Evolutionary conservation across 2,888 invertebrate species (phyloP).

Genomic region (Oegoconia quadripuncta): DNA sequence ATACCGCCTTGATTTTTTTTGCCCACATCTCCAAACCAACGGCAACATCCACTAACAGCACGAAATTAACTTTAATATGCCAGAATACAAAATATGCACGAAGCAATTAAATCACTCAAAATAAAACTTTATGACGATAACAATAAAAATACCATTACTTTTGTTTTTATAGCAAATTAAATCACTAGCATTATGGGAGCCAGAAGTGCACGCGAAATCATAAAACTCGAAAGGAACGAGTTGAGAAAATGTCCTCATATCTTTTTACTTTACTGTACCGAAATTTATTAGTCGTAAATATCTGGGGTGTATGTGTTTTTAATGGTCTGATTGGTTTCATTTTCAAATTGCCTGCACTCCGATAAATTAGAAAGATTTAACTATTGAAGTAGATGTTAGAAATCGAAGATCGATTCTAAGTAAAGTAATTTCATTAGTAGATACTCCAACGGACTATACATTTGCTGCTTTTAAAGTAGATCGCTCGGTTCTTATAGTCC

Average conservation of each 20-base stretch:
- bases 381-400: background rate
- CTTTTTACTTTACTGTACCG: slow-evolving; percentile 49
- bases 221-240: slow-evolving; percentile 50
- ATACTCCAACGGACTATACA: background rate
- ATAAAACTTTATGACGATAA: slow-evolving; percentile 18
- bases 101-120: slow-evolving; percentile 20
- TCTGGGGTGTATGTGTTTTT: slow-evolving; percentile 51
- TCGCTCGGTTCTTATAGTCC: background rate
- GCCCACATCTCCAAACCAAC: slow-evolving; percentile 33
- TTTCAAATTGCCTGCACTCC: slow-evolving; percentile 42
- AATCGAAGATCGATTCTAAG: background rate
- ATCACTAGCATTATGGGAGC: slow-evolving; percentile 44
- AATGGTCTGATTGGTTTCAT: slow-evolving; percentile 53
- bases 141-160: slow-evolving; percentile 34
- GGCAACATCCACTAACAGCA: slow-evolving; percentile 8
- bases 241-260: slow-evolving; percentile 56
- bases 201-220: slow-evolving; percentile 46
- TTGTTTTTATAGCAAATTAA: slow-evolving; percentile 56
- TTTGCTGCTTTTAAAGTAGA: background rate
- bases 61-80: background rate
- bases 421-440: slow-evolving; percentile 10
- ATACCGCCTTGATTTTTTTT: slow-evolving; percentile 53
- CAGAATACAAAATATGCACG: no score
- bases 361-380: slow-evolving; percentile 28
- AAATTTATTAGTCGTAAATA: slow-evolving; percentile 68